A percentile compares a stretch with the other conserved stretches of the same genome.
phyloP scores from a whole-genome alignment of 2,797 vertebrate genomes.

The Pseudomugil gertrudae region DNA sequence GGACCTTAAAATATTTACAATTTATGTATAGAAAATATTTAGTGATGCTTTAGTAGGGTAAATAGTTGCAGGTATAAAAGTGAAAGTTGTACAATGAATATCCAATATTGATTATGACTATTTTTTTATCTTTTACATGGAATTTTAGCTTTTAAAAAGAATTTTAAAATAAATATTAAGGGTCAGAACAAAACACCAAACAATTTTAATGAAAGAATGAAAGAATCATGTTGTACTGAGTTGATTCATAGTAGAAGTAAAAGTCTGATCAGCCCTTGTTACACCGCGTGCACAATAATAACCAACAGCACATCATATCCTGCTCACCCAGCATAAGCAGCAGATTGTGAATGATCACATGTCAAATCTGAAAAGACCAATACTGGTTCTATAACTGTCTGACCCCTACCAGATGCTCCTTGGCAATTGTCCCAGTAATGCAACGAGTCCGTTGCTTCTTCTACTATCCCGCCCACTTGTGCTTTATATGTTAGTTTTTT shows the following conservation, averaged over 20 bases:
- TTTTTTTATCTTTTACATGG: not conserved
- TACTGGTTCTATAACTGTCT: not conserved
- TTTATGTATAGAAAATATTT: too few species aligned
- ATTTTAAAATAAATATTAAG: not conserved
- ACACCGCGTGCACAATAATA: slow-evolving; percentile 48
- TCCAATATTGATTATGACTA: too few species aligned
- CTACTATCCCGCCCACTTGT: slow-evolving; percentile 90
- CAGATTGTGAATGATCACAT: slow-evolving; percentile 16
- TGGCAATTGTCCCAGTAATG: slow-evolving; percentile 75
- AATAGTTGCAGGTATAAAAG: too few species aligned
- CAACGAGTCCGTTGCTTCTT: slow-evolving; percentile 84
- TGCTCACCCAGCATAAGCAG: slow-evolving; percentile 29
- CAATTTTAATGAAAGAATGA: slow-evolving; percentile 16
- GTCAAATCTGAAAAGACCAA: slow-evolving; percentile 22
- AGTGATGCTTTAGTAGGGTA: too few species aligned
- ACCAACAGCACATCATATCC: slow-evolving; percentile 45
- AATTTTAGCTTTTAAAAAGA: not conserved
- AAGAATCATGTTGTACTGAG: slow-evolving; percentile 17
- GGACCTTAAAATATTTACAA: too few species aligned
- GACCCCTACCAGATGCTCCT: slow-evolving; percentile 28
- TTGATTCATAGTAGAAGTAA: slow-evolving; percentile 57
- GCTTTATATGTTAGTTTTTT: slow-evolving; percentile 78
- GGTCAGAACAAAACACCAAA: slow-evolving; percentile 15
- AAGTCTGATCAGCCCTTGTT: slow-evolving; percentile 38
- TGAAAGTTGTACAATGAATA: not conserved